These are phyloP conservation scores for Pelmatolapia mariae DNA, from an alignment of 2,113 vertebrate genomes.

Conservation along the genomic window DNA sequence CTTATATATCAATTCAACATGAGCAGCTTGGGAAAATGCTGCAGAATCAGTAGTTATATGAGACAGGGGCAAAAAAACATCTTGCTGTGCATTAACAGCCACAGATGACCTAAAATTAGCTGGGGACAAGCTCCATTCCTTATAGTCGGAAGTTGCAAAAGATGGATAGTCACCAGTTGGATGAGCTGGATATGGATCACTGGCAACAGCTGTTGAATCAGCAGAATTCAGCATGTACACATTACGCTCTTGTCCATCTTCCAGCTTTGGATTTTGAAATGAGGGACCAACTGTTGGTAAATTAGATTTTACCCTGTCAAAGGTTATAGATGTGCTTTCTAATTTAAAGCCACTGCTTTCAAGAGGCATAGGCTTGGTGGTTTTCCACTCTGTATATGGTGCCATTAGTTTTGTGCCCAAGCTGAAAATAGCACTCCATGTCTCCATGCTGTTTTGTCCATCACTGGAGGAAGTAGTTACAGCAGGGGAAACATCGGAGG, in stretches of 20 bases:
- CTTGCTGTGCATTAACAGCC: not conserved
- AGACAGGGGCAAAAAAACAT: not conserved
- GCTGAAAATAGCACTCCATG: conserved; percentile 50
- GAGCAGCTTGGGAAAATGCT: not conserved
- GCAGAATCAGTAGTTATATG: not conserved
- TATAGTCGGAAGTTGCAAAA: not conserved
- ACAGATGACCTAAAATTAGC: conserved; percentile 11
- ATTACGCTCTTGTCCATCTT: conserved; percentile 11
- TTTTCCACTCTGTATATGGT: conserved; percentile 39
- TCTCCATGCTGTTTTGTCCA: conserved; percentile 21
- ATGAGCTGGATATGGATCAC: not conserved
- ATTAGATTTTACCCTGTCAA: conserved; percentile 23
- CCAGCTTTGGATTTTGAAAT: conserved; percentile 8
- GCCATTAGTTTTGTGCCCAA: conserved; percentile 49
- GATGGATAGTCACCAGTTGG: conserved; percentile 1
- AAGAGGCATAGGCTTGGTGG: conserved; percentile 23
- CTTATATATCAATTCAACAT: not conserved
- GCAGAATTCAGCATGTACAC: not conserved
- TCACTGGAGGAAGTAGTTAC: conserved; percentile 1
- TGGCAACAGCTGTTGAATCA: not conserved
- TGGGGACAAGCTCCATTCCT: not conserved
- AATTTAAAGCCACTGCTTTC: conserved; percentile 28
- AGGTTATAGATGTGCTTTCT: conserved; percentile 23
- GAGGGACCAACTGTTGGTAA: conserved; percentile 21
- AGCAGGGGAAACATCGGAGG: not conserved